A percentile compares a stretch with the other conserved stretches of the same genome.
phyloP scores from a whole-genome alignment of 2,797 vertebrate genomes.

The Aplochiton taeniatus region DNA sequence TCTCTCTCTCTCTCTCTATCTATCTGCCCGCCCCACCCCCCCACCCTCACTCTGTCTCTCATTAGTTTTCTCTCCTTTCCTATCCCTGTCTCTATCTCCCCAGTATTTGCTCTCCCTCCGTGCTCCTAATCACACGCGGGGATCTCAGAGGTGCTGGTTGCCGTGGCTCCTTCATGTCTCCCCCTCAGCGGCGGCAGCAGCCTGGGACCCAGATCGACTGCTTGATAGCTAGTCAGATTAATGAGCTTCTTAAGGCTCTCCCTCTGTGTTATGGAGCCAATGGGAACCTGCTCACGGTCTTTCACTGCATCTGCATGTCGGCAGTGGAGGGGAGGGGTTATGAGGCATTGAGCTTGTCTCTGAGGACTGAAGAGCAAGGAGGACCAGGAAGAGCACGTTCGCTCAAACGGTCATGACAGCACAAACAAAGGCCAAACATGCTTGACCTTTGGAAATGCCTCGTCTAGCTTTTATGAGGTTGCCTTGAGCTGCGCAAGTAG shows the following conservation, averaged over 20 bases:
- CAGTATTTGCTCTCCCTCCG: background rate
- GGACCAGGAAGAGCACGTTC: background rate
- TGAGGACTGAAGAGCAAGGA: background rate
- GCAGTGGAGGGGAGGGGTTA: conserved; percentile 41
- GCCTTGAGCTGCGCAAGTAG: background rate
- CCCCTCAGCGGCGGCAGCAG: conserved; percentile 24
- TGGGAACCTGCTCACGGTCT: background rate
- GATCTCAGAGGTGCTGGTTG: conserved; percentile 21
- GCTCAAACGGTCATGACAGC: background rate
- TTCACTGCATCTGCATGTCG: conserved; percentile 1
- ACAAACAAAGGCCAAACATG: background rate
- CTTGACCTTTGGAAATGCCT: background rate
- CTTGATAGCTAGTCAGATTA: conserved; percentile 41
- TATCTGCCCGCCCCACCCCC: too few relatives aligned
- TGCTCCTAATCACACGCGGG: conserved; percentile 19
- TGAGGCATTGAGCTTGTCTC: background rate
- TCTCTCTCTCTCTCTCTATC: background rate
- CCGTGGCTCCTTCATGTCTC: conserved; percentile 23
- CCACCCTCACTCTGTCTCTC: too few relatives aligned
- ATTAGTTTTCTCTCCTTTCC: background rate
- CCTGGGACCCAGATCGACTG: conserved; percentile 31
- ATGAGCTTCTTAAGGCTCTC: too few relatives aligned
- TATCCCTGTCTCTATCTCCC: conserved; percentile 4
- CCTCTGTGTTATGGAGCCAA: too few relatives aligned
- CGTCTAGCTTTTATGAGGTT: background rate